Evolutionary conservation across 2,797 vertebrate genomes (phyloP).

Genomic region (Vultur gryphus): DNA sequence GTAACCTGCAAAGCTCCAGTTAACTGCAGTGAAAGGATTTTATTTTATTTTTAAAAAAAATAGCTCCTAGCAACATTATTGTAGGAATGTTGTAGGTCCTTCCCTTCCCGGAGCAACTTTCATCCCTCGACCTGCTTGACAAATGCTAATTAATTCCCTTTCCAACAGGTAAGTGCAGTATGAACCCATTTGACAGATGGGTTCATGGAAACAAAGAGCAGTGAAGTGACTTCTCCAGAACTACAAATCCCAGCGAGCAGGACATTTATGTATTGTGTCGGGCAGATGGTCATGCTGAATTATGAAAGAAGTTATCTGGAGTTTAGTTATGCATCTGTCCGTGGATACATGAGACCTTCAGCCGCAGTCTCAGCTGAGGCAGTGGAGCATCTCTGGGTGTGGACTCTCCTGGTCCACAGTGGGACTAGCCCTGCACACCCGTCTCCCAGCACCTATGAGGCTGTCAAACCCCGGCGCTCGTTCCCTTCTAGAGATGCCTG

Average conservation of each 20-base stretch:
- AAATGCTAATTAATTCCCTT: not conserved
- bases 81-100: not conserved
- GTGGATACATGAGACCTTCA: not conserved
- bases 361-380: not conserved
- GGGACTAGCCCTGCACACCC: not conserved
- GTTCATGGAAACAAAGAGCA: not conserved
- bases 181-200: not conserved
- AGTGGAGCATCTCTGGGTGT: not conserved
- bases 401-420: not conserved
- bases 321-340: not conserved
- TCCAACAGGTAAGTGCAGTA: not conserved
- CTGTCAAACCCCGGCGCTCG: rapidly evolving
- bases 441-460: not conserved
- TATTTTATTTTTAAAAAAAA: not conserved
- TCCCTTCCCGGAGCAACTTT: not conserved
- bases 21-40: not conserved
- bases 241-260: not conserved
- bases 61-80: not conserved
- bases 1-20: not conserved
- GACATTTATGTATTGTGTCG: rapidly evolving
- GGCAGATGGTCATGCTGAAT: not conserved
- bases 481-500: not conserved
- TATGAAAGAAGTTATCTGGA: not conserved
- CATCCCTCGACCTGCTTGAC: not conserved
- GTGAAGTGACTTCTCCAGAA: not conserved